Evolutionary conservation across 1,140 invertebrate species (phyloP), one percentile per base, ranked within the genome.

Genomic region (Drosophila parvula): DNA sequence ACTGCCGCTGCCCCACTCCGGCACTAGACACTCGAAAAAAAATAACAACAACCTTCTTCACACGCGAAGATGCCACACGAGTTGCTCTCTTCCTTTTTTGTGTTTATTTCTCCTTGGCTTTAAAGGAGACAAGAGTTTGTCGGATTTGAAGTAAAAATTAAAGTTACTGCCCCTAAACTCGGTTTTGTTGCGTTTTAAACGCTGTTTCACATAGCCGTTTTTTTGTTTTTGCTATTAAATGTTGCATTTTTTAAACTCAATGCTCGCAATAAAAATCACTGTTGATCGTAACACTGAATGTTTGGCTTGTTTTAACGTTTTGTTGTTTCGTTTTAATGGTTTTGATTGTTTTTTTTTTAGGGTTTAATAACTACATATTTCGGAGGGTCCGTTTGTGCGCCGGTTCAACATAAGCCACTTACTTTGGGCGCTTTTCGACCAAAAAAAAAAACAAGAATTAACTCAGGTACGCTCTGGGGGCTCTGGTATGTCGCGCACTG

Each of bases 11-110:
- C 34, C 65, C 43, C 53, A 32, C 57, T 43, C 28, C 55, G 27
- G 51, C 74, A 69, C 41, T 61, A 22, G 47, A 50, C 50, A 58
- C 53, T 36, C 43, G 47, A 68, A 79, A 74, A 59, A 62, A 53
- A 73, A 38, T 48, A n/a, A n/a, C n/a, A n/a, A n/a, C n/a, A n/a
- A 22, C 22, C 47, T 36, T 11, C 16, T 55, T 38, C 51, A 55
- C 51, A 38, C 51, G 18, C 51, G 36, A 27, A 38, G 38, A 55
- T 27, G 18, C 7, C 18, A 55, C 34, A 38, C 18, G 8, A 55
- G 18, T n/a, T 38, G 32, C 1, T 14, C 32, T 32, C 47, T 22
- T 12, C 11, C 2, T 22, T n/a, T 10, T 5, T 38, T 5, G 34
- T 27, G 18, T 53, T 9, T 30, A 0, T 34, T 4, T 32, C 7